These are phyloP conservation scores for Helicoverpa assulta DNA, from an alignment of 2,888 invertebrate species.

Conservation along the genomic window DNA sequence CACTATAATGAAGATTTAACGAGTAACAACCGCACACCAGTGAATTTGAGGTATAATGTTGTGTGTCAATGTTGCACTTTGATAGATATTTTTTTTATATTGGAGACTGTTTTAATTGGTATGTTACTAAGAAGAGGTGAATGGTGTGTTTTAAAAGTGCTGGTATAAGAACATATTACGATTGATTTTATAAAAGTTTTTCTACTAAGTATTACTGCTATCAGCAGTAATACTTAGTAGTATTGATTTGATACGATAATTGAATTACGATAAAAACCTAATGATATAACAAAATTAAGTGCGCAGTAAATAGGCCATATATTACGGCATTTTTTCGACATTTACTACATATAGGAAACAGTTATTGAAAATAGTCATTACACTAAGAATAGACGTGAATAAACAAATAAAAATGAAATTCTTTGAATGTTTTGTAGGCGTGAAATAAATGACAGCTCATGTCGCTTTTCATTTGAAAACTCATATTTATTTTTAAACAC, in stretches of 20 bases:
- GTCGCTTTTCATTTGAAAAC: not conserved
- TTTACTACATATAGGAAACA: not conserved
- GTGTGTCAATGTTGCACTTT: not conserved
- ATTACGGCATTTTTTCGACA: not conserved
- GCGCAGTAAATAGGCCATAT: too few relatives aligned
- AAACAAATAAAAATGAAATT: slow-evolving; percentile 1
- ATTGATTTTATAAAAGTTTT: too few relatives aligned
- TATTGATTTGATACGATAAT: too few relatives aligned
- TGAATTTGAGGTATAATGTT: slow-evolving; percentile 39
- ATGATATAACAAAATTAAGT: too few relatives aligned
- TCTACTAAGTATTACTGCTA: too few relatives aligned
- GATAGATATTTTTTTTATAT: not conserved
- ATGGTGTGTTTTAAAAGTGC: too few relatives aligned
- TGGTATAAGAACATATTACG: too few relatives aligned
- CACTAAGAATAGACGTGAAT: not conserved
- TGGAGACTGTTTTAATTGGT: too few relatives aligned
- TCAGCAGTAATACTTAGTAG: too few relatives aligned
- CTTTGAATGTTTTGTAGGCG: not conserved
- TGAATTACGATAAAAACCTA: too few relatives aligned
- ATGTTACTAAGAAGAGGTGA: too few relatives aligned
- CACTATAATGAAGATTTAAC: slow-evolving; percentile 58
- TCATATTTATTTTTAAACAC: not conserved
- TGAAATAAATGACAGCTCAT: not conserved
- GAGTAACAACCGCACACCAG: slow-evolving; percentile 25
- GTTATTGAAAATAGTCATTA: slow-evolving; percentile 1